Base-by-base conservation (phyloP, 2,888 invertebrate genomes). In the Nemotelus pantherinus region DNA sequence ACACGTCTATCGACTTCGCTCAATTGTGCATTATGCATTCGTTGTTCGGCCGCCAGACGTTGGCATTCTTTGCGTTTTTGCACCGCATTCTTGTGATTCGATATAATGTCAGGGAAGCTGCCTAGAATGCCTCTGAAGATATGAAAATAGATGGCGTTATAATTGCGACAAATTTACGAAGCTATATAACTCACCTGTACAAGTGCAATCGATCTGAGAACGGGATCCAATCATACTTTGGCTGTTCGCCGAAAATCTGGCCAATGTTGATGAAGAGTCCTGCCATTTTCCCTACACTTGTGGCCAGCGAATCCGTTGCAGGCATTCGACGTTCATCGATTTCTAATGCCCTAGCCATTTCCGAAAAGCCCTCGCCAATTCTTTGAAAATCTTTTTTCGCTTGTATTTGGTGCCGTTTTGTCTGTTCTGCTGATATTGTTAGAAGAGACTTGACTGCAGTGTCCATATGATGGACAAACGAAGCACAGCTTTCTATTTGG, bases 31-130 rank as follows among this genome's bases (percentile, higher is more conserved):
- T 93, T 91, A 82, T 93, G 93, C 91, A 96, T 93, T 88, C 95
- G 95, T 81, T 94, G 93, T 84, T 96, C 96, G 53, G 91, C 84
- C 2, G 90, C 92, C 82, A 93, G 88, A 82, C 93, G 92, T 84
- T 96, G 95, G 85, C 95, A 96, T 83, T 98, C 98, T 82, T 93
- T 93, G 81, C 94, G 92, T 86, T 97, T 98, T 82, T 95, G 94
- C 81, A 96, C 91, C 1, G 95, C 94, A 82, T 92, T 95, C 89
- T 95, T 96, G 84, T 98, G 97, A 81, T 96, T 93, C 67, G 92
- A 92, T 77, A 98, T 89, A 74, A 95, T 94, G 83, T 98, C 98
- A 0, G 99, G 98, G 84, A 97, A 96, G 79, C 92, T 93, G 77
- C 93, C 91, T 6, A 98, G 92, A 76, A 98, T 92, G 75, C 99